Conservation (phyloP, 1,140 invertebrate genomes). For the Andricus grossulariae region DNA sequence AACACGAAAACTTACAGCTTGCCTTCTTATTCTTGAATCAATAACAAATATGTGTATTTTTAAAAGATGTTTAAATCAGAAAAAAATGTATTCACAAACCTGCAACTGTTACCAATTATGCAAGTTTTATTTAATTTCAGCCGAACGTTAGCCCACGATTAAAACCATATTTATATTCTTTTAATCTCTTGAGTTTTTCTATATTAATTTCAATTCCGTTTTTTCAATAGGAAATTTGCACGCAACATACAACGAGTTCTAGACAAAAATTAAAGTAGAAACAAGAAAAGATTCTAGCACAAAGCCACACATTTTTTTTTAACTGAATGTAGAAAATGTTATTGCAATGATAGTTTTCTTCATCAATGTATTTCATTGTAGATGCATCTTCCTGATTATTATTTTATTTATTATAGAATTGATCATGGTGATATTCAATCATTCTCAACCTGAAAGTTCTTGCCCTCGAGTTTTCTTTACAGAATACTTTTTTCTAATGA, state of each 20-base stretch:
- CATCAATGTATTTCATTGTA: slow-evolving; percentile 21
- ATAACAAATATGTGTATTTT: slow-evolving; percentile 37
- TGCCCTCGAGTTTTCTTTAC: too few species aligned
- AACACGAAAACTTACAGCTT: slow-evolving; percentile 56
- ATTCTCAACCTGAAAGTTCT: too few species aligned
- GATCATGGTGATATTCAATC: not conserved
- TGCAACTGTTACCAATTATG: too few species aligned
- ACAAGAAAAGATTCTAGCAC: not conserved
- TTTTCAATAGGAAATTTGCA: not conserved
- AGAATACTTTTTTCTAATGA: too few species aligned
- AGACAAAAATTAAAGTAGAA: not conserved
- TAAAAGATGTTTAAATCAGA: slow-evolving; percentile 30
- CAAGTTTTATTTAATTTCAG: too few species aligned
- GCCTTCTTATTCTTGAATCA: slow-evolving; percentile 38
- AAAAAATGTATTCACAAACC: not conserved
- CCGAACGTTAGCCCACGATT: too few species aligned
- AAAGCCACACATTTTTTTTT: slow-evolving; percentile 5
- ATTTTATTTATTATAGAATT: not conserved
- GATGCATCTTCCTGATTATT: slow-evolving; percentile 40
- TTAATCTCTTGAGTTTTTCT: not conserved
- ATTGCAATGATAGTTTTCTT: slow-evolving; percentile 11
- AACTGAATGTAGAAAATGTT: not conserved
- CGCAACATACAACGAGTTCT: not conserved
- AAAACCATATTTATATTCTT: not conserved
- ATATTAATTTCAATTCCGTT: not conserved